A percentile compares a stretch with the other conserved stretches of the same genome.
Evolutionary conservation across 2,888 invertebrate species (phyloP).

Genomic region (Dione juno): DNA sequence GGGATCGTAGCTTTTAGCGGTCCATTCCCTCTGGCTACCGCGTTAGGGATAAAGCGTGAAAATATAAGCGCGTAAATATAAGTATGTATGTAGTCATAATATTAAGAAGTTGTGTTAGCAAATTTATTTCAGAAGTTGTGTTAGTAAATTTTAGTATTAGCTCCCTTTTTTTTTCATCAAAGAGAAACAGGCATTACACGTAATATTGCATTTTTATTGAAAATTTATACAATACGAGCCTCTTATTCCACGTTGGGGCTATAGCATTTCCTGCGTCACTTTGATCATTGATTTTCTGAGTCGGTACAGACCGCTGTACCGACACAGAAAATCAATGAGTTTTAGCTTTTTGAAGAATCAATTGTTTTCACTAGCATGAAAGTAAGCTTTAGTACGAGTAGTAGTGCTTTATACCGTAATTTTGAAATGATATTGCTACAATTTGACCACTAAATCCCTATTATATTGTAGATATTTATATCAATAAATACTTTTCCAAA

Average conservation of each 20-base stretch:
- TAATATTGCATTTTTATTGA: slow-evolving; percentile 16
- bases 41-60: too few relatives aligned
- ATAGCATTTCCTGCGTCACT: slow-evolving; percentile 13
- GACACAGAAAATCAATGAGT: too few relatives aligned
- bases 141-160: background rate
- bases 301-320: too few relatives aligned
- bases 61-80: too few relatives aligned
- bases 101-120: too few relatives aligned
- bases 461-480: too few relatives aligned
- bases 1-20: too few relatives aligned
- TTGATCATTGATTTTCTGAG: slow-evolving; percentile 23
- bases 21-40: too few relatives aligned
- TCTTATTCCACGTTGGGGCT: background rate
- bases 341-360: slow-evolving; percentile 19
- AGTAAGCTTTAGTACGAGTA: background rate
- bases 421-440: background rate
- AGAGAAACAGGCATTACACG: background rate
- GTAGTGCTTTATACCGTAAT: background rate
- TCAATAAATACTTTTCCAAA: too few relatives aligned
- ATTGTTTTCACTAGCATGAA: slow-evolving; percentile 14
- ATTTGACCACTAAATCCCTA: background rate
- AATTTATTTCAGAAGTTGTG: too few relatives aligned
- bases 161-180: background rate
- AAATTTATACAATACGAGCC: background rate
- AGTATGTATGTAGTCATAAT: too few relatives aligned